Conservation (phyloP, 2,113 vertebrate genomes). For the Lepisosteus osseus region DNA sequence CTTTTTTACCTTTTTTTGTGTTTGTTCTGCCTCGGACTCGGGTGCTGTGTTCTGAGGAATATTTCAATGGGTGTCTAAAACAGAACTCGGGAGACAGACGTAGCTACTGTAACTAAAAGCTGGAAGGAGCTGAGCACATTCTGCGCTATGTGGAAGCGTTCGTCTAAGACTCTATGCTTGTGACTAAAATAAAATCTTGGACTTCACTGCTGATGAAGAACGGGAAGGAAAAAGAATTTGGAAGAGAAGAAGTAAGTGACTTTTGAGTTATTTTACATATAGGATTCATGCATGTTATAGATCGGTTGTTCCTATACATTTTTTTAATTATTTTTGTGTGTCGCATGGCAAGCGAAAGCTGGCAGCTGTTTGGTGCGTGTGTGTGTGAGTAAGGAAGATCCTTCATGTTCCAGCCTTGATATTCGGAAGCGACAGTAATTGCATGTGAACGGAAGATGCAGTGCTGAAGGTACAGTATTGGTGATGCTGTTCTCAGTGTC, state of each 20-base stretch:
- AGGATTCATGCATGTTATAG: conserved; percentile 11
- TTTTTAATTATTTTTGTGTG: background rate
- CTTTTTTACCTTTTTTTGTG: background rate
- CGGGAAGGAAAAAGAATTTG: conserved; percentile 18
- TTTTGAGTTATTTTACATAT: background rate
- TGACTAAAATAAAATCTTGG: background rate
- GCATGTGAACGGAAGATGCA: background rate
- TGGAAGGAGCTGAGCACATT: conserved; percentile 9
- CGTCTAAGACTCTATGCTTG: conserved; percentile 18
- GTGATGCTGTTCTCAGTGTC: too few relatives aligned
- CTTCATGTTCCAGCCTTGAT: background rate
- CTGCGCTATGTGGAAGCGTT: conserved; percentile 40
- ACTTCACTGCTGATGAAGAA: conserved; percentile 37
- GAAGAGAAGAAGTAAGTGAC: conserved; percentile 57
- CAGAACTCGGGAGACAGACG: background rate
- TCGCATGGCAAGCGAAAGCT: background rate
- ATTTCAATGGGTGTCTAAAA: conserved; percentile 32
- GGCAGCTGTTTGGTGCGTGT: background rate
- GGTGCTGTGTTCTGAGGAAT: conserved; percentile 45
- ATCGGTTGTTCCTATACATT: background rate
- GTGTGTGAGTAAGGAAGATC: background rate
- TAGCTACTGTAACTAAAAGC: background rate
- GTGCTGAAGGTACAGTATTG: background rate
- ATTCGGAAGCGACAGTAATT: background rate
- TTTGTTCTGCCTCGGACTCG: conserved; percentile 25